These are phyloP conservation scores for Onychomys torridus DNA, from an alignment of 2,797 vertebrate species.

Conservation along the genomic window DNA sequence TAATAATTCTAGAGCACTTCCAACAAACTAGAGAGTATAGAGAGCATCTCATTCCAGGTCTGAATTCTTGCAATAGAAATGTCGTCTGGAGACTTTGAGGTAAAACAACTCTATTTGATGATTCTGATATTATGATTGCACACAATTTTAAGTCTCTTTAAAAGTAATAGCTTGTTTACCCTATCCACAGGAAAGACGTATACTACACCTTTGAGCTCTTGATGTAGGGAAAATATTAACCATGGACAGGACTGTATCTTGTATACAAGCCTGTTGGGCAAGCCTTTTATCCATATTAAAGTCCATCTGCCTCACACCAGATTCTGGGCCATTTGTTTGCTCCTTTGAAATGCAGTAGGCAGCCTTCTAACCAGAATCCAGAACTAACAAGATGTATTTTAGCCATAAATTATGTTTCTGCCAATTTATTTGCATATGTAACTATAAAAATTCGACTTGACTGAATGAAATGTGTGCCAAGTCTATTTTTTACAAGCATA, in stretches of 20 bases:
- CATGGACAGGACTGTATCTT: slow-evolving; percentile 63
- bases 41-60: slow-evolving; percentile 79
- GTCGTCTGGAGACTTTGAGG: slow-evolving; percentile 57
- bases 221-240: slow-evolving; percentile 65
- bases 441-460: neutral
- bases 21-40: slow-evolving; percentile 77
- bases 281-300: slow-evolving; percentile 54
- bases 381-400: neutral
- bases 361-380: neutral
- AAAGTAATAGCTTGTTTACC: slow-evolving; percentile 40
- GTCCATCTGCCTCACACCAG: slow-evolving; percentile 27
- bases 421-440: neutral
- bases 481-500: neutral
- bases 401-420: neutral
- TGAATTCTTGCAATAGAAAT: slow-evolving; percentile 71
- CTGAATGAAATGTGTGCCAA: slow-evolving; percentile 10
- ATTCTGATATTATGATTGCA: slow-evolving; percentile 72
- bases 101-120: slow-evolving; percentile 76
- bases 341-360: slow-evolving; percentile 35
- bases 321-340: slow-evolving; percentile 32
- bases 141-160: slow-evolving; percentile 71
- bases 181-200: slow-evolving; percentile 40
- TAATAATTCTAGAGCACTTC: slow-evolving; percentile 75
- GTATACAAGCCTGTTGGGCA: slow-evolving; percentile 76
- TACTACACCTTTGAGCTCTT: slow-evolving; percentile 67